phyloP scores from a whole-genome alignment of 2,888 invertebrate species.

The Platycheirus albimanus region DNA sequence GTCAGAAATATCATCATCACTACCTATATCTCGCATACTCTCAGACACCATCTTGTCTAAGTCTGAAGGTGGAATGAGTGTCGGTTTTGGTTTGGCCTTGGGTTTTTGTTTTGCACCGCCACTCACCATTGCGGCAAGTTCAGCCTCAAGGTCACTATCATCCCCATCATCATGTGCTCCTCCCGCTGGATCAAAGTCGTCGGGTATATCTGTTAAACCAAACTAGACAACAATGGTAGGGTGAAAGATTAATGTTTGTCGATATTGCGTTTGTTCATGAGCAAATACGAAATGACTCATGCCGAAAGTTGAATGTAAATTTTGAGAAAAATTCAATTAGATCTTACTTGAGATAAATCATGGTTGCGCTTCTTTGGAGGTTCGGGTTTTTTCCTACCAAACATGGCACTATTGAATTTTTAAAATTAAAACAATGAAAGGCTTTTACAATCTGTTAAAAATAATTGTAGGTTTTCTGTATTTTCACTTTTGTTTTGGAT shows the following conservation, averaged over 20 bases:
- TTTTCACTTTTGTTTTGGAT: conserved; percentile 60
- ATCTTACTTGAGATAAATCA: conserved; percentile 80
- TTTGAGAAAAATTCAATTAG: conserved; percentile 38
- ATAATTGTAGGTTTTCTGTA: conserved; percentile 5
- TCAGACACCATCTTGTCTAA: conserved; percentile 90
- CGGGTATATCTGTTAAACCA: conserved; percentile 90
- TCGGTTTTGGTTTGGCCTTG: conserved; percentile 79
- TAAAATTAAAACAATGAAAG: not conserved
- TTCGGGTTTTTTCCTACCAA: conserved; percentile 79
- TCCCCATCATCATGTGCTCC: conserved; percentile 84
- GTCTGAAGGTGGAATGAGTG: conserved; percentile 84
- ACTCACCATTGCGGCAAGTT: conserved; percentile 88
- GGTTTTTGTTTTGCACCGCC: conserved; percentile 81
- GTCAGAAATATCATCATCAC: conserved; percentile 89
- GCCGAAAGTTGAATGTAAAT: not conserved
- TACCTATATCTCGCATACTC: conserved; percentile 90
- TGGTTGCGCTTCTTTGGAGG: conserved; percentile 79
- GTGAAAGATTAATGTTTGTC: too few species aligned
- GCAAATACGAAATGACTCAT: conserved; percentile 76
- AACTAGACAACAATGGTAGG: conserved; percentile 83
- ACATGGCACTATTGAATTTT: conserved; percentile 76
- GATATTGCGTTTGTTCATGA: too few species aligned
- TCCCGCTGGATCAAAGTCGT: conserved; percentile 85
- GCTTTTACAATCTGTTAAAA: not conserved
- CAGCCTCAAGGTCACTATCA: conserved; percentile 94